Percentiles rank a stretch among this genome's conserved stretches.
Evolutionary conservation across 2,113 vertebrate genomes (phyloP).

Genomic region (Trichechus manatus): DNA sequence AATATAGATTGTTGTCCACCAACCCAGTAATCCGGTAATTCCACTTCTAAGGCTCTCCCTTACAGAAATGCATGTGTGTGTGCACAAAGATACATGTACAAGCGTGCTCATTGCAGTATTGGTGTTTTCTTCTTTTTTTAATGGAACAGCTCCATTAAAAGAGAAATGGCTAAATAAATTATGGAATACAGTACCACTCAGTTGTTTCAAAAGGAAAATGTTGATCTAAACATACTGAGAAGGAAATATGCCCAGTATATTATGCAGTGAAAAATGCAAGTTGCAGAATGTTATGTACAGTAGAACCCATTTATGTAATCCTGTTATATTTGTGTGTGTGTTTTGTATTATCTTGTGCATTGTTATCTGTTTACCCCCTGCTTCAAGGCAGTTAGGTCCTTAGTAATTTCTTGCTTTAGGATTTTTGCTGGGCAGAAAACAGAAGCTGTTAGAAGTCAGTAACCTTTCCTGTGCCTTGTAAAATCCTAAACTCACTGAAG

Average conservation of each 20-base stretch:
- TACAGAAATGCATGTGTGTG: background rate
- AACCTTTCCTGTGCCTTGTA: background rate
- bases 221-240: background rate
- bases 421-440: background rate
- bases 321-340: background rate
- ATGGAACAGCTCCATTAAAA: background rate
- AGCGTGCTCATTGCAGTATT: no score
- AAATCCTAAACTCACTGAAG: background rate
- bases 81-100: background rate
- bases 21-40: background rate
- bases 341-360: background rate
- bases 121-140: background rate
- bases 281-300: background rate
- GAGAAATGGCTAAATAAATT: background rate
- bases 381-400: background rate
- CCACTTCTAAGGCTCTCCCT: background rate
- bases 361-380: background rate
- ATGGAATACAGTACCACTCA: background rate
- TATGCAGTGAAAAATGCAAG: background rate
- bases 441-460: background rate
- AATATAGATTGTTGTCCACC: background rate
- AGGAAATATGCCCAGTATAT: background rate
- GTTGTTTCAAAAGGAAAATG: background rate
- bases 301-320: background rate
- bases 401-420: constrained; percentile 29